Evolutionary conservation across 2,888 invertebrate genomes (phyloP).

Genomic region (Microdon myrmicae): DNA sequence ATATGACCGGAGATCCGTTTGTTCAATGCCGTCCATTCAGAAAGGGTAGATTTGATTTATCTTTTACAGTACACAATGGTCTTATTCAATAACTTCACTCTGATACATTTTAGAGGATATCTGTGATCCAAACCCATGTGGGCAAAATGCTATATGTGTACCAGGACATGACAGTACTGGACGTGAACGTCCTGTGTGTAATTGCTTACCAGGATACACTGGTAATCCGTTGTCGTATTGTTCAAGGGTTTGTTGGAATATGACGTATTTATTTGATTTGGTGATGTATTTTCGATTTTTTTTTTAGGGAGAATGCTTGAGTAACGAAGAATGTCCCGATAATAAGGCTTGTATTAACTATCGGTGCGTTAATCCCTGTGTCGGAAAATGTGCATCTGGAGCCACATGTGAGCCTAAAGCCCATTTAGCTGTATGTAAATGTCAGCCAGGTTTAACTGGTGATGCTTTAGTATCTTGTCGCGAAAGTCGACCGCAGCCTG

Average conservation of each 20-base stretch:
- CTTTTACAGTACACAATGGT: neutral
- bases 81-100: neutral
- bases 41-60: slow-evolving; percentile 71
- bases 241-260: slow-evolving; percentile 68
- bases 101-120: slow-evolving; percentile 73
- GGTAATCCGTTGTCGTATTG: slow-evolving; percentile 82
- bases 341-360: slow-evolving; percentile 82
- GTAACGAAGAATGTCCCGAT: slow-evolving; percentile 80
- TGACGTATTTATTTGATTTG: neutral
- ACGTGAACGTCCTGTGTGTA: slow-evolving; percentile 86
- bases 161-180: slow-evolving; percentile 86
- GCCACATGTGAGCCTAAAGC: slow-evolving; percentile 80
- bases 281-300: slow-evolving; percentile 12
- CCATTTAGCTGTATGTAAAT: slow-evolving; percentile 86
- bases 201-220: slow-evolving; percentile 80
- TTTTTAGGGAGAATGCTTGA: slow-evolving; percentile 79
- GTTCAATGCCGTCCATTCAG: slow-evolving; percentile 82
- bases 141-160: slow-evolving; percentile 73
- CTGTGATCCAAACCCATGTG: slow-evolving; percentile 89
- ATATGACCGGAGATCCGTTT: slow-evolving; percentile 90
- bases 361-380: slow-evolving; percentile 79
- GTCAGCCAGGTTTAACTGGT: slow-evolving; percentile 74
- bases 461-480: slow-evolving; percentile 73
- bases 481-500: slow-evolving; percentile 62
- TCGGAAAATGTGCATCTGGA: slow-evolving; percentile 80